phyloP scores from a whole-genome alignment of 2,113 vertebrate species.

The Vireo altiloquus region DNA sequence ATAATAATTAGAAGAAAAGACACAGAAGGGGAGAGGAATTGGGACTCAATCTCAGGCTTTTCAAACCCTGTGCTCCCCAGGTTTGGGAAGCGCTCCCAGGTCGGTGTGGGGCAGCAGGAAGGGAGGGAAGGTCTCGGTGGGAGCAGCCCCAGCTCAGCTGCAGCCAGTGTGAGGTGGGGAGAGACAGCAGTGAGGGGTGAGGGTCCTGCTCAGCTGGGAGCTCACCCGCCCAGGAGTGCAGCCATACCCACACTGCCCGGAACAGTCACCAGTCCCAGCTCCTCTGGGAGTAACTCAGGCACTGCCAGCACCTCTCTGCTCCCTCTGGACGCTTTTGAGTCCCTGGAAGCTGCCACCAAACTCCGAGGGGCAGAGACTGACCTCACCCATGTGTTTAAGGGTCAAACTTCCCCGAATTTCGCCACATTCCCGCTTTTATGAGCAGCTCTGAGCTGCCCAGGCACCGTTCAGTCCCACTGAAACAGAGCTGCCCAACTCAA shows the following conservation, averaged over 20 bases:
- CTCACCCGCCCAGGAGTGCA: background rate
- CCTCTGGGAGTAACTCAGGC: background rate
- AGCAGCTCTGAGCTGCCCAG: background rate
- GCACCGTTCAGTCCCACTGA: background rate
- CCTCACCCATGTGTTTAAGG: background rate
- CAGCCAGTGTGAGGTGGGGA: fast-evolving
- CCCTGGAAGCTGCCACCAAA: background rate
- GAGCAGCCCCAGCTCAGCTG: background rate
- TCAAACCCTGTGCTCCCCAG: background rate
- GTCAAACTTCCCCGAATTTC: background rate
- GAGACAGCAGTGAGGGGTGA: background rate
- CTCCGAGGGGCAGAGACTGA: background rate
- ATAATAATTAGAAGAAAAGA: background rate
- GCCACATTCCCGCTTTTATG: background rate
- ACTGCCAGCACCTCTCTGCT: background rate
- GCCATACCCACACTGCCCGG: fast-evolving
- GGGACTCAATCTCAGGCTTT: background rate
- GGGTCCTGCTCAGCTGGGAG: background rate
- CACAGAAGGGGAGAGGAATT: background rate
- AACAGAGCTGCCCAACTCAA: background rate
- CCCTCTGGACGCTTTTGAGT: background rate
- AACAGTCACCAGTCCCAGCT: background rate
- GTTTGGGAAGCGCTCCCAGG: background rate
- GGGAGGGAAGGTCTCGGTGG: background rate
- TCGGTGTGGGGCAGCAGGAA: background rate